Evolutionary conservation across 2,797 vertebrate species (phyloP).

Genomic region (Danio choprae): DNA sequence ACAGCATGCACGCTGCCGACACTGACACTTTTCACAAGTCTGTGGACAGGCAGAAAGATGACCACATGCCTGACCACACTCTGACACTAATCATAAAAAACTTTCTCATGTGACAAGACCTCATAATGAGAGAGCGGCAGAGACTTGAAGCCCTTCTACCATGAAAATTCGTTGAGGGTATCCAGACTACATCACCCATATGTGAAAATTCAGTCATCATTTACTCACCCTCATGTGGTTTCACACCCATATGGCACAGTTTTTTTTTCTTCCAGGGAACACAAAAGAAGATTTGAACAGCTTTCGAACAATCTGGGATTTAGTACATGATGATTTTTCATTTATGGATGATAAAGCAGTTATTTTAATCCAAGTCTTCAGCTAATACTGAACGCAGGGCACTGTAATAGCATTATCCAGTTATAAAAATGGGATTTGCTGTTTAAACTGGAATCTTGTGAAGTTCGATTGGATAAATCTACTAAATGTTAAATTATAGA

Average conservation of each 20-base stretch:
- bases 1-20: not conserved
- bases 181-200: not conserved
- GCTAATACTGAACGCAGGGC: not conserved
- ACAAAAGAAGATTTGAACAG: not conserved
- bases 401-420: too few relatives aligned
- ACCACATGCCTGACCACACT: conserved; percentile 17
- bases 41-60: conserved; percentile 15
- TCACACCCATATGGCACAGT: not conserved
- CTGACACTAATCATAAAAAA: conserved; percentile 23
- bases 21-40: conserved; percentile 13
- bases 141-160: not conserved
- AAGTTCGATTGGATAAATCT: too few relatives aligned
- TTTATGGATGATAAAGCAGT: not conserved
- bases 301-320: not conserved
- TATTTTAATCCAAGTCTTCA: too few relatives aligned
- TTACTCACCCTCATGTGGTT: not conserved
- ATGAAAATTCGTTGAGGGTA: not conserved
- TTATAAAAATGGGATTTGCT: too few relatives aligned
- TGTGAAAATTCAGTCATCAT: conserved; percentile 14
- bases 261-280: not conserved
- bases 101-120: not conserved
- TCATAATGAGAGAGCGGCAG: not conserved
- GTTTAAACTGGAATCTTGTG: too few relatives aligned
- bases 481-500: too few relatives aligned
- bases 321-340: not conserved